Evolutionary conservation across 2,113 vertebrate species (phyloP), one percentile per base, ranked within the genome.

Genomic region (Saccopteryx leptura): DNA sequence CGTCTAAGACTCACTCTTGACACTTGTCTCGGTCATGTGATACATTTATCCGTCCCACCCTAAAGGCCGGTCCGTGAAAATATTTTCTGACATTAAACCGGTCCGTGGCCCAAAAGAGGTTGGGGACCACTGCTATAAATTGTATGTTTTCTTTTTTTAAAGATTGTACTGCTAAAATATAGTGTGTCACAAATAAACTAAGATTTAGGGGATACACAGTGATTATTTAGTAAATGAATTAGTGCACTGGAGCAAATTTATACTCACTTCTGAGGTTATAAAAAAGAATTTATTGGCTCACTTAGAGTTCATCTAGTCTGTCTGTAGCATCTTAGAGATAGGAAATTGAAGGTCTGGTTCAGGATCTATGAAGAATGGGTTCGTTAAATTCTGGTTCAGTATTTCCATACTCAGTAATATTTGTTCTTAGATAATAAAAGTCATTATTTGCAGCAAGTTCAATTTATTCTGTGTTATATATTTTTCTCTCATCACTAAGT

Each of bases 221-320:
- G 21, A 72, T 78, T 93, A 15, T 91, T 93, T 90, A 85, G 52
- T 84, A 24, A 83, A 39, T 84, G 31, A 84, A 52, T 93, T 81
- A 68, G 63, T 82, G 13, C 71, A 65, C 18, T 63, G 1, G 23
- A 58, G 69, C 39, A 48, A 84, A 84, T 88, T 80, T 61, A 65
- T 75, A 54, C n/a, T 96, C 14, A 17, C 48, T 69, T 91, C 52
- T 92, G 46, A 94, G 54, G 24, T 54, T 80, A 13, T 76, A 61
- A 84, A 84, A 68, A 75, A 85, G 23, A 71, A 78, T 28, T 71
- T 91, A 52, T 74, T 88, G 33, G 24, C 74, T 74, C 31, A 80
- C 26, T 83, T 52, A 82, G 8, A 75, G 63, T 75, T 54, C 18
- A 68, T 28, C 15, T 84, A 19, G 9, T 46, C 14, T 83, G 52